Conservation (phyloP, 2,797 vertebrate genomes). For the Chiroxiphia lanceolata region DNA sequence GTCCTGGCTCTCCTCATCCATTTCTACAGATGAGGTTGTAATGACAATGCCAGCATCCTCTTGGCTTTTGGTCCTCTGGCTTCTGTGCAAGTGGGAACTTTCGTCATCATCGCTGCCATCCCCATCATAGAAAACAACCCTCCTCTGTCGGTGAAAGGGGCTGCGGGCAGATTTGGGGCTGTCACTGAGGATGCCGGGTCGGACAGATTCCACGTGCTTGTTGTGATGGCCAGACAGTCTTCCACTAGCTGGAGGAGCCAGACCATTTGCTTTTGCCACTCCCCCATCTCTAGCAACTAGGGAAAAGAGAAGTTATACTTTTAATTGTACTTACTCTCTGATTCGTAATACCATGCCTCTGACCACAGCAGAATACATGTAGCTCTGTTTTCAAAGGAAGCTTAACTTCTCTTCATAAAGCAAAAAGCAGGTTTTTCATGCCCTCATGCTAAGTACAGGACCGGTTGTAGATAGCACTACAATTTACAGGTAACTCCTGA, state of each 20-base stretch:
- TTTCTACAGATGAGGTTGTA: constrained; percentile 69
- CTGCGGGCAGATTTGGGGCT: constrained; percentile 83
- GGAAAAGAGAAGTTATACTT: neutral
- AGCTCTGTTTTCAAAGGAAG: neutral
- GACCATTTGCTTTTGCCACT: constrained; percentile 64
- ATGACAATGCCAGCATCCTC: constrained; percentile 50
- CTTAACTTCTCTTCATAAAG: neutral
- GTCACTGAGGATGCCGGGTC: constrained; percentile 74
- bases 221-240: constrained; percentile 38
- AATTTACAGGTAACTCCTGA: neutral
- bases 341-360: neutral
- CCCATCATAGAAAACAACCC: constrained; percentile 82
- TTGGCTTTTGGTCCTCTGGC: constrained; percentile 37
- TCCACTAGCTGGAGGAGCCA: constrained; percentile 52
- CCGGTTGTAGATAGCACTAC: neutral
- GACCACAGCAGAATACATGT: neutral
- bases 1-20: constrained; percentile 67
- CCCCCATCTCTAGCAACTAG: constrained; percentile 71
- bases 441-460: neutral
- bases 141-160: constrained; percentile 86
- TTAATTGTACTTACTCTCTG: neutral
- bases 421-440: neutral
- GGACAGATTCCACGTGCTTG: constrained; percentile 65
- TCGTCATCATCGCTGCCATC: constrained; percentile 78
- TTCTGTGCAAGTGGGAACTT: constrained; percentile 57